Percentiles rank a stretch among this genome's conserved stretches.
These are phyloP conservation scores for Pseudeuparius sepicola DNA, from an alignment of 2,888 invertebrate species.

Conservation along the genomic window DNA sequence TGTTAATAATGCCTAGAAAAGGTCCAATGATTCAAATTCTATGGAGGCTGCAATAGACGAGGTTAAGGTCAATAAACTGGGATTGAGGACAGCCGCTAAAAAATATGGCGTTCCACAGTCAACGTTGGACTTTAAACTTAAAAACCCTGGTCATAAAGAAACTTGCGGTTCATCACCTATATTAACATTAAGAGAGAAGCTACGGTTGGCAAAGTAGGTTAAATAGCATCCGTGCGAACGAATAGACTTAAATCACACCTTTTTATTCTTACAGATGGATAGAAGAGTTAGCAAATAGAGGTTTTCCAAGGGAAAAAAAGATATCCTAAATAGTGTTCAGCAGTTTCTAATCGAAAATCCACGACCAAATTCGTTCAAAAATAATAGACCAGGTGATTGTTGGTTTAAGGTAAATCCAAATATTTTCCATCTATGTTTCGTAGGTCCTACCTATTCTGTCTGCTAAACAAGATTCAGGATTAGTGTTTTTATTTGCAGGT, in stretches of 20 bases:
- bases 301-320: slow-evolving; percentile 17
- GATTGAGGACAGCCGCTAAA: slow-evolving; percentile 13
- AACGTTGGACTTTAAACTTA: slow-evolving; percentile 15
- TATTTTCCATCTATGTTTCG: too few relatives aligned
- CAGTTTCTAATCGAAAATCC: slow-evolving; percentile 19
- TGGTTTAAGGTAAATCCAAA: slow-evolving; percentile 21
- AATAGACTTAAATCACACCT: slow-evolving; percentile 3
- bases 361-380: slow-evolving; percentile 19
- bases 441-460: too few relatives aligned
- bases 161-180: slow-evolving; percentile 13
- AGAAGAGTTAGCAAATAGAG: slow-evolving; percentile 11
- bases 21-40: slow-evolving; percentile 9
- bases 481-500: too few relatives aligned
- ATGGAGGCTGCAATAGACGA: slow-evolving; percentile 14
- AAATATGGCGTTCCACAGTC: slow-evolving; percentile 16
- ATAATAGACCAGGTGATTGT: too few relatives aligned
- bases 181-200: slow-evolving; percentile 9
- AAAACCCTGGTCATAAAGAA: slow-evolving; percentile 15
- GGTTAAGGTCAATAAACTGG: slow-evolving; percentile 10
- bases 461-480: too few relatives aligned
- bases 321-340: slow-evolving; percentile 17
- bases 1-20: slow-evolving; percentile 13
- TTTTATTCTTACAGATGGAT: slow-evolving; percentile 16
- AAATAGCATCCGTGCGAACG: slow-evolving; percentile 1
- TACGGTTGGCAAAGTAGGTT: slow-evolving; percentile 4